These are phyloP conservation scores for Gallinago stenura DNA, from an alignment of 2,797 vertebrate species.

Conservation along the genomic window DNA sequence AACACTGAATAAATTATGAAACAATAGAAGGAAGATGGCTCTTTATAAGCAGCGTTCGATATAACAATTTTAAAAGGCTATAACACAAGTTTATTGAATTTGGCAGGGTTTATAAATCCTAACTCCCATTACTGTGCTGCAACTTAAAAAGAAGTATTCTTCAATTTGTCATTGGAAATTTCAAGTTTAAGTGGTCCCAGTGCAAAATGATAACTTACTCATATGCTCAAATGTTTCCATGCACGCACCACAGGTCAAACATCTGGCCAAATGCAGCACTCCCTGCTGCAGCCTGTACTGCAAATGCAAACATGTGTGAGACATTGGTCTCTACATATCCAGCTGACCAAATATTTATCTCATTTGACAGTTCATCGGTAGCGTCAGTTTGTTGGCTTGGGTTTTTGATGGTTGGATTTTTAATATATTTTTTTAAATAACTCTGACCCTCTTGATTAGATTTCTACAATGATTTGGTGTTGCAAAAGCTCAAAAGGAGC, in stretches of 20 bases:
- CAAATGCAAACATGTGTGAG: rapidly evolving
- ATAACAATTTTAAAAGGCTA: conserved; percentile 67
- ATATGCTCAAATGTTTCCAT: not conserved
- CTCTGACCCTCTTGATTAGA: not conserved
- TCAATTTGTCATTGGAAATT: conserved; percentile 25
- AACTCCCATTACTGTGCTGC: conserved; percentile 15
- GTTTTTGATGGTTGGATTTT: not conserved
- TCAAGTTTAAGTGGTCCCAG: conserved; percentile 34
- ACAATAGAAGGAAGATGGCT: conserved; percentile 35
- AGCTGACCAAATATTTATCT: not conserved
- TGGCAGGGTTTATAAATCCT: conserved; percentile 69
- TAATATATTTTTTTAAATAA: not conserved
- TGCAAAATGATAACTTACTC: conserved; percentile 4
- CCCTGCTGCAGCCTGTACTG: not conserved
- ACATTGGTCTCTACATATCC: not conserved
- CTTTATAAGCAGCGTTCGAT: conserved; percentile 50
- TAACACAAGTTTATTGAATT: conserved; percentile 67
- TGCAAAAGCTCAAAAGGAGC: not conserved
- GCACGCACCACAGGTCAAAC: not conserved
- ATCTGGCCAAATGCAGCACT: not conserved
- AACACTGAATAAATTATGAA: conserved; percentile 74
- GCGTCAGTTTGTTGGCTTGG: not conserved
- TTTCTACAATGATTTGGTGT: not conserved
- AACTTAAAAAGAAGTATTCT: conserved; percentile 30
- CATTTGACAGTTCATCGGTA: not conserved